These are phyloP conservation scores for Noctua janthe DNA, from an alignment of 2,888 invertebrate species.

Conservation along the genomic window DNA sequence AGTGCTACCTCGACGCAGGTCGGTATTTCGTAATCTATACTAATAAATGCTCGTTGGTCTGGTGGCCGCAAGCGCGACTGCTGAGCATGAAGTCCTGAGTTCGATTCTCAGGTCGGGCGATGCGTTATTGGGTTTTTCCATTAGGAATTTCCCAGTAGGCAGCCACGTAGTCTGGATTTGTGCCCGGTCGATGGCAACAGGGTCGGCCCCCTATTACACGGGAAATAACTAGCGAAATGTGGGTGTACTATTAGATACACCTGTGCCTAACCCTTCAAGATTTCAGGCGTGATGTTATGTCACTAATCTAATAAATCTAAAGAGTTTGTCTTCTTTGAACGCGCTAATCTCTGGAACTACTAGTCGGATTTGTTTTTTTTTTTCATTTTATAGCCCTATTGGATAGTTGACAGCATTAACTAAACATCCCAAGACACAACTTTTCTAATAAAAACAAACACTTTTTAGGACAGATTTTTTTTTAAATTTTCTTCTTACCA, in stretches of 20 bases:
- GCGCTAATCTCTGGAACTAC: not conserved
- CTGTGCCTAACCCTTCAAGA: not conserved
- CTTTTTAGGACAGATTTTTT: not conserved
- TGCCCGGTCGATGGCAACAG: not conserved
- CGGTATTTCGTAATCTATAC: conserved; percentile 60
- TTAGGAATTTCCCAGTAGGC: not conserved
- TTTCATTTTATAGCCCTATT: not conserved
- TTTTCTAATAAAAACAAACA: not conserved
- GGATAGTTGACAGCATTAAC: not conserved
- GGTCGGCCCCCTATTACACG: not conserved
- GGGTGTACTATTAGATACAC: not conserved
- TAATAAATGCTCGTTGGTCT: conserved; percentile 1
- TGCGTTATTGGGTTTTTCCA: not conserved
- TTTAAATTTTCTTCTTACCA: not conserved
- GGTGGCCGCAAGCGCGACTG: not conserved
- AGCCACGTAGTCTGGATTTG: not conserved
- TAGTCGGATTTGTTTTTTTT: not conserved
- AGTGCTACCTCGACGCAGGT: conserved; percentile 96
- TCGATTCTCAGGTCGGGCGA: not conserved
- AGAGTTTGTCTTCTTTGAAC: not conserved
- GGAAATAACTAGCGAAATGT: not conserved
- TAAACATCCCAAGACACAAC: not conserved
- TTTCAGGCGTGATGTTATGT: not conserved
- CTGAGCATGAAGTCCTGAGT: not conserved
- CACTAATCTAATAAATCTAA: not conserved